These are phyloP conservation scores for Sebastes melanostomus DNA, from an alignment of 2,797 vertebrate species.

Conservation along the genomic window DNA sequence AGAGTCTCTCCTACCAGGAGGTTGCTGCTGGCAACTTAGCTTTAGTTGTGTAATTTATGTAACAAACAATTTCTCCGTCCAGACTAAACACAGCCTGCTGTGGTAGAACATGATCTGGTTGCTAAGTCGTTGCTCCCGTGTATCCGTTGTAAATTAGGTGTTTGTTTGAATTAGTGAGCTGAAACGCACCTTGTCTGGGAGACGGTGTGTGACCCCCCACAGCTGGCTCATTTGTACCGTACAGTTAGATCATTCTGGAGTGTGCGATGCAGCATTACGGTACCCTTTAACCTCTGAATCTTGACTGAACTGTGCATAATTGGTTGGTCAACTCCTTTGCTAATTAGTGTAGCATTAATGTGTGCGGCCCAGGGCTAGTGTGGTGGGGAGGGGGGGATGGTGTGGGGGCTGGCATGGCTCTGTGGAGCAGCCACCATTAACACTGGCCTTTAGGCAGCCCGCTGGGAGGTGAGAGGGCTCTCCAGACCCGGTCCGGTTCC, in stretches of 20 bases:
- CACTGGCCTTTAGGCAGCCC: conserved; percentile 62
- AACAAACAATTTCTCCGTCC: conserved; percentile 46
- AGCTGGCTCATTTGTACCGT: conserved; percentile 40
- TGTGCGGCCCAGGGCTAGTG: conserved; percentile 61
- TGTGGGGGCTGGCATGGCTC: conserved; percentile 56
- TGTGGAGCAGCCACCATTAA: conserved; percentile 69
- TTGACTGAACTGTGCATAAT: conserved; percentile 82
- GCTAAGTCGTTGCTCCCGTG: neutral
- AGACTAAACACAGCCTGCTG: conserved; percentile 42
- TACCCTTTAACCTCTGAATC: conserved; percentile 75
- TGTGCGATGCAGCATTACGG: conserved; percentile 50
- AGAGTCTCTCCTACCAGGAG: conserved; percentile 30
- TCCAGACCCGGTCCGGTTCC: conserved; percentile 49
- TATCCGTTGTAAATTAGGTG: neutral
- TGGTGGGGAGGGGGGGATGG: conserved; percentile 14
- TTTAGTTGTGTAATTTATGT: conserved; percentile 66
- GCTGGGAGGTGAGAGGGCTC: conserved; percentile 58
- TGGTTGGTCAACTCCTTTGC: conserved; percentile 78
- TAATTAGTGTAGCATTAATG: conserved; percentile 83
- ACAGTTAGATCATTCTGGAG: conserved; percentile 41
- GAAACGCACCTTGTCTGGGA: neutral
- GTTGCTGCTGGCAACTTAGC: conserved; percentile 49
- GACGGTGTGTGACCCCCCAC: conserved; percentile 17
- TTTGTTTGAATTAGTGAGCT: conserved; percentile 8
- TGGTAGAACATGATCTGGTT: neutral